Base-by-base conservation (phyloP, 2,888 invertebrate genomes). In the Amphipyra tragopoginis region DNA sequence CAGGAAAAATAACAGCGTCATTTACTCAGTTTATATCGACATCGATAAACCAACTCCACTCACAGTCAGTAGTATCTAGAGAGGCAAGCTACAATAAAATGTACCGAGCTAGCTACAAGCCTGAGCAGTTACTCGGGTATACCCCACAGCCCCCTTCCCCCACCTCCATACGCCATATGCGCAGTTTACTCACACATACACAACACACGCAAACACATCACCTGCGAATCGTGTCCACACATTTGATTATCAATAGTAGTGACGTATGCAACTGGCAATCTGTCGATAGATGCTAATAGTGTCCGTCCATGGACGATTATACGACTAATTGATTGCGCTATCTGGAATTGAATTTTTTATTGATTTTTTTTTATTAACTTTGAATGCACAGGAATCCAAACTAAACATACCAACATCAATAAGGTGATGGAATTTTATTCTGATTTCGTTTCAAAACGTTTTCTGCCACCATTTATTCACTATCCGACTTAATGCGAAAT, bases 1-100 rank as follows among this genome's bases (percentile, higher is more conserved):
- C 78, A 76, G 83, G 85, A 87, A 87, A 88, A 89, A 89, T 89
- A 89, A 87, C 84, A 83, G 82, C 84, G 77, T 83, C 80, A 87
- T 89, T 76, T 85, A 87, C 84, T 80, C 69, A 75, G 79, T 88
- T 89, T 90, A 85, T 88, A 93, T 93, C 93, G 93, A 92, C 87
- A 90, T 92, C 91, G 91, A 90, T 90, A 93, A 90, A 90, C 81
- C 65, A 67, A 77, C 85, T 77, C 85, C 86, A 86, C 89, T 85
- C 84, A 76, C 81, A 84, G 80, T 79, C 87, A 86, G 89, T 86
- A 90, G 91, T 92, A 93, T 93, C 92, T 90, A 90, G 90, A 92
- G 92, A 91, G 89, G 89, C 89, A 88, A 90, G 93, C 91, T 93
- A 93, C 93, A 94, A 93, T 94, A 94, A 94, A 94, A 94, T 93